Conservation (phyloP, 2,888 invertebrate genomes). For the Blera fallax region DNA sequence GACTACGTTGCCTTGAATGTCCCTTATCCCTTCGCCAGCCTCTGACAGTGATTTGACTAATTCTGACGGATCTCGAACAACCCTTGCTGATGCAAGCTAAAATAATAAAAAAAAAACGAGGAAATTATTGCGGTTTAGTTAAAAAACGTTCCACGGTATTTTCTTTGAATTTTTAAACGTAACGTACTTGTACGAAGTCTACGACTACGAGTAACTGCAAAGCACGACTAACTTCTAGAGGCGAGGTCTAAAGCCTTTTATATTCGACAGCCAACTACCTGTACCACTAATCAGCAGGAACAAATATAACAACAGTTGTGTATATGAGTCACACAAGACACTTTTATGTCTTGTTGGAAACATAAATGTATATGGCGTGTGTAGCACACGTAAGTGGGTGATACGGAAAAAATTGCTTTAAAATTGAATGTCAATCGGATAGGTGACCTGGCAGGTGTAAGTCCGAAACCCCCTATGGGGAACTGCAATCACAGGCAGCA, state of each 20-base stretch:
- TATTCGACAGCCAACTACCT: conserved; percentile 55
- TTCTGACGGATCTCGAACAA: conserved; percentile 52
- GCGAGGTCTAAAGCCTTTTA: conserved; percentile 59
- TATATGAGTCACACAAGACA: conserved; percentile 44
- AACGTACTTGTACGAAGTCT: conserved; percentile 64
- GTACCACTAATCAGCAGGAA: conserved; percentile 64
- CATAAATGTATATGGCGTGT: neutral
- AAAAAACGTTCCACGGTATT: too few species aligned
- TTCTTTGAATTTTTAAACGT: neutral
- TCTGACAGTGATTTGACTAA: conserved; percentile 31
- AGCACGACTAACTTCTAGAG: conserved; percentile 57
- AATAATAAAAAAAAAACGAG: neutral
- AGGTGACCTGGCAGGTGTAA: too few species aligned
- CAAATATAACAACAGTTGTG: conserved; percentile 33
- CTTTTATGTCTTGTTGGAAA: too few species aligned
- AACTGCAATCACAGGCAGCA: too few species aligned
- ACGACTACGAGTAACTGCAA: conserved; percentile 51
- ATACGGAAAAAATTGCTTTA: too few species aligned
- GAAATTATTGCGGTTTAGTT: too few species aligned
- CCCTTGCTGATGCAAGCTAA: conserved; percentile 57
- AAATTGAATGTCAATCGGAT: too few species aligned
- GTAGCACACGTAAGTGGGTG: neutral
- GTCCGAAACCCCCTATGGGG: too few species aligned
- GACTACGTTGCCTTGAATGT: conserved; percentile 33
- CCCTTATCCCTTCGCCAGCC: conserved; percentile 21